A percentile compares a stretch with the other conserved stretches of the same genome.
phyloP scores from a whole-genome alignment of 1,140 invertebrate species.

The Tetramorium simillimum region DNA sequence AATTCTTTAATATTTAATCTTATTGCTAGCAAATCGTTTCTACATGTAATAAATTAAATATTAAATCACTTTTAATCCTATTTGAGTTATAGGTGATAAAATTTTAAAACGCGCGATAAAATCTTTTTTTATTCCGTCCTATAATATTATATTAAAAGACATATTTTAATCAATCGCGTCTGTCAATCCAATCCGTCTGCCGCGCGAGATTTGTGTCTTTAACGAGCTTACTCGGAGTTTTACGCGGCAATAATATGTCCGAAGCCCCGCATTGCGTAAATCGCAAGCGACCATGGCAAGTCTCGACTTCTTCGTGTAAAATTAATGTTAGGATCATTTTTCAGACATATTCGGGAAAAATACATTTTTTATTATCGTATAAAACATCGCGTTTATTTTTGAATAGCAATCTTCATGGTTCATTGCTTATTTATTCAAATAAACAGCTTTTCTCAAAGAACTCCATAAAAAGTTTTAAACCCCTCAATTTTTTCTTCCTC shows the following conservation, averaged over 20 bases:
- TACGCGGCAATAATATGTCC: slow-evolving; percentile 68
- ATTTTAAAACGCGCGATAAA: neutral
- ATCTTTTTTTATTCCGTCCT: neutral
- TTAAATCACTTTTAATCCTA: neutral
- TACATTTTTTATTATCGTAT: neutral
- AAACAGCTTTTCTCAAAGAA: neutral
- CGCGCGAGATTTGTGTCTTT: slow-evolving; percentile 61
- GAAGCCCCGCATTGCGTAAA: slow-evolving; percentile 74
- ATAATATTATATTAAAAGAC: neutral
- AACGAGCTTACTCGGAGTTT: slow-evolving; percentile 73
- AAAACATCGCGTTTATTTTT: neutral
- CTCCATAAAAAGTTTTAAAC: neutral
- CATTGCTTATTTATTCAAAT: neutral
- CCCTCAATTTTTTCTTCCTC: no score
- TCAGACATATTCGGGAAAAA: neutral
- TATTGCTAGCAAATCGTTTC: neutral
- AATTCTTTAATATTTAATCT: neutral
- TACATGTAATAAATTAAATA: neutral
- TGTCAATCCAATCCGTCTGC: neutral
- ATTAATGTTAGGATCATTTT: slow-evolving; percentile 23
- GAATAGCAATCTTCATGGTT: neutral
- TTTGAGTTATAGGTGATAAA: neutral
- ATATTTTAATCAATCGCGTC: slow-evolving; percentile 7
- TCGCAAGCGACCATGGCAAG: slow-evolving; percentile 77
- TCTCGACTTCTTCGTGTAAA: slow-evolving; percentile 68